Base-by-base conservation (phyloP, 2,888 invertebrate species). In the Pristionchus fissidentatus region DNA sequence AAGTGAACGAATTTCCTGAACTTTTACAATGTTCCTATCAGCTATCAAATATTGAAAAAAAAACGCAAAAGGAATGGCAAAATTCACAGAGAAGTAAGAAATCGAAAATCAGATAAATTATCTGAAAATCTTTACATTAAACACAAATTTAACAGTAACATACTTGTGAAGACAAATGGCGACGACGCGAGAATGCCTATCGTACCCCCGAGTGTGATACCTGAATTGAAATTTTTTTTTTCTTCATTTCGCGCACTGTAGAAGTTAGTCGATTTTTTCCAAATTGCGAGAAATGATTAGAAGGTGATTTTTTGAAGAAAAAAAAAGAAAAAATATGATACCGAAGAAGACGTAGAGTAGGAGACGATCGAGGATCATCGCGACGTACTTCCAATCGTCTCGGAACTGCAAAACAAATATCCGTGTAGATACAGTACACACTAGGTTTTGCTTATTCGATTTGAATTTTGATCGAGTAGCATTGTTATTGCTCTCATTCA, bases 311-410 rank as follows among this genome's bases (percentile, higher is more conserved):
- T 5, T 5, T 26, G 57, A 29, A 29, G 35, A 62, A 60, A 32
- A 4, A 62, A 32, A 19, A 38, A 19, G 19, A 3, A 22, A 19
- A 55, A 55, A 22, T 1, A 13, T 22, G n/a, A 55, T 55, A 10
- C 15, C 15, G 4, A 22, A 55, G 4, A 38, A 66, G 10, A 93
- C 92, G 87, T 93, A 93, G 43, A 94, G 91, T 84, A 94, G 92
- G 13, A 94, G 89, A 1, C 94, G 91, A 85, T 94, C 94, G 77
- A 93, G 93, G n/a, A 93, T 93, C 92, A 93, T 93, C 75, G 93
- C 93, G 57, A 94, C 93, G 88, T 93, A 94, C 88, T 93, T 93
- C 93, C 93, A 94, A 87, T 94, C 93, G 85, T 93, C 92, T 55
- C 92, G 91, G 78, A 92, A 91, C 93, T 93, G 87, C 41, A 86